Conservation (phyloP, 2,113 vertebrate genomes). For the Oryzias javanicus region DNA sequence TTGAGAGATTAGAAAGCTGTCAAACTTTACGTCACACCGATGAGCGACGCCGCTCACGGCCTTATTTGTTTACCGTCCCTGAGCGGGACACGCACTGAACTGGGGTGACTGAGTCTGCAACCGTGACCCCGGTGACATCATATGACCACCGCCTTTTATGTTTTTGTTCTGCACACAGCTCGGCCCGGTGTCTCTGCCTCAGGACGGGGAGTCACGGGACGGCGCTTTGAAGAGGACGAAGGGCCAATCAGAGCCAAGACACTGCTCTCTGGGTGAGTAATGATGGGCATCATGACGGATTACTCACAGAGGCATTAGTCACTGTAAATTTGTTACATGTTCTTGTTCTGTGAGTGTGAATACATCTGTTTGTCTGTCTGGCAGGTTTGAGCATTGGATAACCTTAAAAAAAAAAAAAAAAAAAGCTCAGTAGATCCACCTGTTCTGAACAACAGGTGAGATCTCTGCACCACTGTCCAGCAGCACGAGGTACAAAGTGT, state of each 20-base stretch:
- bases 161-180: constrained; percentile 9
- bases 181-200: constrained; percentile 21
- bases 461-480: constrained; percentile 59
- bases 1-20: no score
- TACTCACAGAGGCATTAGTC: constrained; percentile 67
- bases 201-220: constrained; percentile 45
- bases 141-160: neutral
- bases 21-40: neutral
- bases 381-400: constrained; percentile 3
- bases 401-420: no score
- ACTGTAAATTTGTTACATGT: constrained; percentile 61
- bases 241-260: constrained; percentile 37
- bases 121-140: constrained; percentile 36
- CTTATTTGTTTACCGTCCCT: constrained; percentile 57
- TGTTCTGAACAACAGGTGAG: constrained; percentile 47
- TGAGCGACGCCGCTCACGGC: constrained; percentile 14
- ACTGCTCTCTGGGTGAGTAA: constrained; percentile 51
- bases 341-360: constrained; percentile 61
- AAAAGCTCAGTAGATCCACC: neutral
- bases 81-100: constrained; percentile 43
- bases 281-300: constrained; percentile 66
- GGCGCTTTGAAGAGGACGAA: constrained; percentile 41
- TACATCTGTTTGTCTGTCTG: constrained; percentile 40
- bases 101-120: constrained; percentile 27
- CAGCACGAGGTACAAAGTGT: constrained; percentile 74